Evolutionary conservation across 1,140 invertebrate genomes (phyloP), one percentile per base, ranked within the genome.

Genomic region (Drosophila orosa): DNA sequence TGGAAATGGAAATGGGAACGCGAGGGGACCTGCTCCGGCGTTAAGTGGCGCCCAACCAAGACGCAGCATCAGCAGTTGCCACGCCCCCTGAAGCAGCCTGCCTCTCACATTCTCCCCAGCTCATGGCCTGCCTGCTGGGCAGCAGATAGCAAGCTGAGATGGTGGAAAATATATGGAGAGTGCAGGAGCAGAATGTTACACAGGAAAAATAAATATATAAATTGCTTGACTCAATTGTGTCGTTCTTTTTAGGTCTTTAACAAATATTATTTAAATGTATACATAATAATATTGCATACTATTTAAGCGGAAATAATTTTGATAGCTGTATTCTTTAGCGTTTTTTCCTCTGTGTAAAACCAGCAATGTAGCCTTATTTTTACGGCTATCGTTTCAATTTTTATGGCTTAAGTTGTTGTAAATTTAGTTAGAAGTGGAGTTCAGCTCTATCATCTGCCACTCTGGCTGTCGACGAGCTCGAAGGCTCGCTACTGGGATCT

Each of bases 331-430:
- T 15, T 10, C 12, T 13, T 15, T 24, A 13, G 7, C 7, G 13
- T 8, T 24, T 45, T 37, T 47, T 47, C 3, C 15, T 2, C 9
- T 5, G 33, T 40, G 39, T 24, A 37, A 9, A 19, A 45, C 60
- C 59, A 35, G 44, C 59, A 57, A 65, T 63, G 59, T 66, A 66
- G 66, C 81, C 50, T 65, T 59, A 54, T 61, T 77, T 80, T 81
- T 80, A 86, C 69, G 73, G 73, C 76, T 71, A 84, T 76, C 80
- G 80, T 74, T 89, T 89, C 69, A 75, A 89, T 80, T 89, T 87
- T 89, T 89, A 89, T 89, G 84, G 77, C 77, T 90, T 55, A 75
- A 78, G 77, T 76, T 86, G 83, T 66, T 80, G 77, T 78, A 78
- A 84, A 89, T 87, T 87, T 79, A 66, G 78, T 71, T 72, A 44